phyloP scores from a whole-genome alignment of 2,888 invertebrate species.

The Amblyjoppa proteus region DNA sequence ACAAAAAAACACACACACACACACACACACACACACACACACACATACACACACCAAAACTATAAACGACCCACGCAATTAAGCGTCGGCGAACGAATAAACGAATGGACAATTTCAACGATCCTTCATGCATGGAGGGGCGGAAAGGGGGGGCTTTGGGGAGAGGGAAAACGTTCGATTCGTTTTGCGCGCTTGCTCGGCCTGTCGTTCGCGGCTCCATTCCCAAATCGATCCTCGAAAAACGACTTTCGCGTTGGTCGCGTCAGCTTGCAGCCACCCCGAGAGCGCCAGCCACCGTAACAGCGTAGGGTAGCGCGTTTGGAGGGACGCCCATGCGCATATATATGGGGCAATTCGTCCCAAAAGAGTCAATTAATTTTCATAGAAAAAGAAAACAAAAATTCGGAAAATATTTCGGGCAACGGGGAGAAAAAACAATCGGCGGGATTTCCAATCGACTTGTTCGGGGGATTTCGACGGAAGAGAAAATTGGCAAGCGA shows the following conservation, averaged over 20 bases:
- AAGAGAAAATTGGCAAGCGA: neutral
- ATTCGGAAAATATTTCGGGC: neutral
- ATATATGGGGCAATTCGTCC: neutral
- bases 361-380: neutral
- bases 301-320: neutral
- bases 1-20: neutral
- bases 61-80: constrained; percentile 42
- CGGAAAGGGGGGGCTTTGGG: no score
- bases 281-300: neutral
- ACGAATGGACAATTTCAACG: constrained; percentile 10
- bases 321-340: neutral
- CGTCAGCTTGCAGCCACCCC: constrained; percentile 6
- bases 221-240: constrained; percentile 32
- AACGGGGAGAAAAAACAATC: neutral
- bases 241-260: constrained; percentile 26
- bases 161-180: constrained; percentile 6
- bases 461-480: neutral
- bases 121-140: constrained; percentile 2
- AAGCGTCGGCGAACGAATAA: constrained; percentile 12
- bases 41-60: neutral
- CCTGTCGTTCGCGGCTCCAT: neutral
- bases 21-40: neutral
- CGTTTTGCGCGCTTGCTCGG: neutral
- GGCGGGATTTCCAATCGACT: neutral
- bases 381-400: neutral